Conservation (phyloP, 2,888 invertebrate genomes). For the Periphyllus acericola region DNA sequence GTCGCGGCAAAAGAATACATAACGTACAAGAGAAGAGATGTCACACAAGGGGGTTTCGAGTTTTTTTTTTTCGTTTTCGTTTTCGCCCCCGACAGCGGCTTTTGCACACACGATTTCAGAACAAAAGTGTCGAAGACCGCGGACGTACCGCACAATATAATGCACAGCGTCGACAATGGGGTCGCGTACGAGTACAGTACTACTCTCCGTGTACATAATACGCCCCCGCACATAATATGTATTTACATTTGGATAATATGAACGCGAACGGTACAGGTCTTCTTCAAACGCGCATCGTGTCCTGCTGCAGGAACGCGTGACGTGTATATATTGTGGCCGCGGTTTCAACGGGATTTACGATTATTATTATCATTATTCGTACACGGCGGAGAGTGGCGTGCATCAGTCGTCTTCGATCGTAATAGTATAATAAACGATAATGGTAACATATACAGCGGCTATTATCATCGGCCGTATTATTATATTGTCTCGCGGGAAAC, state of each 20-base stretch:
- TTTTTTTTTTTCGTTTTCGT: background rate
- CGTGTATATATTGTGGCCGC: background rate
- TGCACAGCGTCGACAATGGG: conserved; percentile 33
- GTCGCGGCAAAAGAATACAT: background rate
- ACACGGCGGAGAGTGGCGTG: background rate
- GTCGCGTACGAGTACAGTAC: background rate
- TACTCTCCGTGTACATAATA: too few species aligned
- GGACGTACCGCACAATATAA: background rate
- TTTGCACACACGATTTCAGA: conserved; percentile 8
- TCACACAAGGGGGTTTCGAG: background rate
- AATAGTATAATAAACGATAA: background rate
- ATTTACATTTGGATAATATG: background rate
- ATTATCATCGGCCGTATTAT: background rate
- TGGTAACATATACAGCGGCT: background rate
- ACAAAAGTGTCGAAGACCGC: conserved; percentile 26
- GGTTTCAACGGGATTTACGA: background rate
- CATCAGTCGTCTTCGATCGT: background rate
- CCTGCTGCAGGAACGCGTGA: too few species aligned
- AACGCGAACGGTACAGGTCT: too few species aligned
- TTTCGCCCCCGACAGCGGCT: background rate
- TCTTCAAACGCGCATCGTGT: too few species aligned
- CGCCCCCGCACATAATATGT: background rate
- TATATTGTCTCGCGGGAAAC: background rate
- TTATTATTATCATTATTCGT: too few species aligned
- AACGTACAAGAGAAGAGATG: background rate